phyloP scores from a whole-genome alignment of 1,140 invertebrate genomes.

The Drosophila takahashii region DNA sequence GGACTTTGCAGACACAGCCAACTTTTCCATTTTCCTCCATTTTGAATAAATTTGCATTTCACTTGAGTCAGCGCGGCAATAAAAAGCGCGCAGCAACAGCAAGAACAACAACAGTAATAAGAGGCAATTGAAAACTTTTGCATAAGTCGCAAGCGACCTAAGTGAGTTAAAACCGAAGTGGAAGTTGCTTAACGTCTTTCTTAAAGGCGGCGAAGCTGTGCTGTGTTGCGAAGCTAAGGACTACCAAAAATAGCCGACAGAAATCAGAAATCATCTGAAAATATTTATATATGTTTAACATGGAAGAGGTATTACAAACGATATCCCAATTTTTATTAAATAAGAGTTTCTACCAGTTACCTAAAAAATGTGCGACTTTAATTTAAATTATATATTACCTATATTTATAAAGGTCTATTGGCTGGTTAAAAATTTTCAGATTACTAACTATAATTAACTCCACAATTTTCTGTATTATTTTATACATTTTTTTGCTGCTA shows the following conservation, averaged over 20 bases:
- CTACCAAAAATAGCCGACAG: background rate
- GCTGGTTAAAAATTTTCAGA: too few species aligned
- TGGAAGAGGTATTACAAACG: too few species aligned
- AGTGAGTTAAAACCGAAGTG: slow-evolving; percentile 66
- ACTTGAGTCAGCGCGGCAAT: slow-evolving; percentile 52
- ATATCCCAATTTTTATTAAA: too few species aligned
- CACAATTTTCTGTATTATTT: too few species aligned
- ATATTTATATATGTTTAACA: background rate
- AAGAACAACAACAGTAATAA: slow-evolving; percentile 71
- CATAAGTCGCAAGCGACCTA: slow-evolving; percentile 74
- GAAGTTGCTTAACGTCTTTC: slow-evolving; percentile 52
- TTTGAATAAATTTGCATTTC: slow-evolving; percentile 82
- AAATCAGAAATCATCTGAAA: background rate
- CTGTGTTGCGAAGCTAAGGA: background rate
- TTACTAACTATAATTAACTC: too few species aligned
- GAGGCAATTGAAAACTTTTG: slow-evolving; percentile 81
- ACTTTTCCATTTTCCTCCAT: slow-evolving; percentile 67
- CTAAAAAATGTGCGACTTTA: too few species aligned
- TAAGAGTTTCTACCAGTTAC: too few species aligned
- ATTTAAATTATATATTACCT: too few species aligned
- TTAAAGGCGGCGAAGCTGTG: background rate
- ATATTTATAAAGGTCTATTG: too few species aligned
- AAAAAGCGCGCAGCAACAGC: slow-evolving; percentile 35
- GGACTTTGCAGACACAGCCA: slow-evolving; percentile 43
- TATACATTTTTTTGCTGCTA: too few species aligned